Evolutionary conservation across 2,113 vertebrate genomes (phyloP).

Genomic region (Bettongia penicillata): DNA sequence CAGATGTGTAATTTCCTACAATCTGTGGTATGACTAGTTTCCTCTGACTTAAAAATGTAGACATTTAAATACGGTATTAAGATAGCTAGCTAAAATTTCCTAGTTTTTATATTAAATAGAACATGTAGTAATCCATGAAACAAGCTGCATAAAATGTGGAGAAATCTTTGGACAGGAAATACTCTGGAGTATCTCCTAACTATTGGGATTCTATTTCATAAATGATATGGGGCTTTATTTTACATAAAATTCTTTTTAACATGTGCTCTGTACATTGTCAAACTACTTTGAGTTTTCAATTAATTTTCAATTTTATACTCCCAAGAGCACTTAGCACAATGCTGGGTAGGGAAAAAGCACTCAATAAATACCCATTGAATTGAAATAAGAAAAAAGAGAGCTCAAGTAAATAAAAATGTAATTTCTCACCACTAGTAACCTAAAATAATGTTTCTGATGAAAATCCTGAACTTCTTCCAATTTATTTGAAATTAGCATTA

Average conservation of each 20-base stretch:
- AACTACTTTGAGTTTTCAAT: not conserved
- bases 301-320: not conserved
- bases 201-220: not conserved
- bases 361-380: not conserved
- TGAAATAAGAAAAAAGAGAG: not conserved
- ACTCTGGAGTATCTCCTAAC: not conserved
- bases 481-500: not conserved
- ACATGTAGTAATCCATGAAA: not conserved
- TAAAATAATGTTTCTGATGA: not conserved
- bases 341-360: not conserved
- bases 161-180: not conserved
- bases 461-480: not conserved
- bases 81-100: not conserved
- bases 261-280: not conserved
- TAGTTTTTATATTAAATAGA: not conserved
- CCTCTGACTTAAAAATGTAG: not conserved
- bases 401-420: not conserved
- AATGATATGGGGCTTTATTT: not conserved
- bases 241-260: not conserved
- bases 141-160: not conserved
- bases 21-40: not conserved
- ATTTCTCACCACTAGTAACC: not conserved
- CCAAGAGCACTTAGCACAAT: not conserved
- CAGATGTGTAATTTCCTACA: not conserved
- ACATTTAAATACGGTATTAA: not conserved